Conservation (phyloP, 2,113 vertebrate species). For the Cyanoderma ruficeps region DNA sequence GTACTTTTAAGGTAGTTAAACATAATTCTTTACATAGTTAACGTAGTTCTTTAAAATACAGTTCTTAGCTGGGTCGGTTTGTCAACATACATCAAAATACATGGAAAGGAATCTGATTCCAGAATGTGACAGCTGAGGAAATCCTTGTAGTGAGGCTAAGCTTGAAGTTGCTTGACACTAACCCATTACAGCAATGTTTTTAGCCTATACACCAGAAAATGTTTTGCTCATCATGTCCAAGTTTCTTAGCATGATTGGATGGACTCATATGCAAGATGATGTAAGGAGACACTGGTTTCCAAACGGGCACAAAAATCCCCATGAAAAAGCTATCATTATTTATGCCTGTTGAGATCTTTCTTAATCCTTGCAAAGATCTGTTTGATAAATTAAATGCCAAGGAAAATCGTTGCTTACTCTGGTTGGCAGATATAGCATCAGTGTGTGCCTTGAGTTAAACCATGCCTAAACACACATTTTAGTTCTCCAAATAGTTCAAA, state of each 20-base stretch:
- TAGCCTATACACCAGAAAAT: background rate
- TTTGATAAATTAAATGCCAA: constrained; percentile 32
- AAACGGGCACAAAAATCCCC: background rate
- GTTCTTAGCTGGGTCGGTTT: background rate
- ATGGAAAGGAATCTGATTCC: background rate
- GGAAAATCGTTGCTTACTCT: background rate
- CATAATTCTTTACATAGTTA: background rate
- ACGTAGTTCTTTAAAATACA: background rate
- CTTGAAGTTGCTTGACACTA: background rate
- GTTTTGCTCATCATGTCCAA: constrained; percentile 15
- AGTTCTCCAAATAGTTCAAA: background rate
- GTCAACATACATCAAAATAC: background rate
- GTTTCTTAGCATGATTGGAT: background rate
- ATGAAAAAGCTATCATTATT: background rate
- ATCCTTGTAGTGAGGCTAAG: background rate
- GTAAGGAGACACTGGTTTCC: background rate
- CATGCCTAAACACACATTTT: background rate
- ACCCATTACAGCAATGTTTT: background rate
- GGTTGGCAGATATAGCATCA: background rate
- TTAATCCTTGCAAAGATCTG: background rate
- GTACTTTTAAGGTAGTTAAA: background rate
- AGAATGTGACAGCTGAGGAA: background rate
- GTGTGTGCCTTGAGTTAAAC: constrained; percentile 19
- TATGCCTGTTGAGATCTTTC: constrained; percentile 9
- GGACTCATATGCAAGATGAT: background rate